Evolutionary conservation across 2,797 vertebrate species (phyloP).

Genomic region (Borostomias antarcticus): DNA sequence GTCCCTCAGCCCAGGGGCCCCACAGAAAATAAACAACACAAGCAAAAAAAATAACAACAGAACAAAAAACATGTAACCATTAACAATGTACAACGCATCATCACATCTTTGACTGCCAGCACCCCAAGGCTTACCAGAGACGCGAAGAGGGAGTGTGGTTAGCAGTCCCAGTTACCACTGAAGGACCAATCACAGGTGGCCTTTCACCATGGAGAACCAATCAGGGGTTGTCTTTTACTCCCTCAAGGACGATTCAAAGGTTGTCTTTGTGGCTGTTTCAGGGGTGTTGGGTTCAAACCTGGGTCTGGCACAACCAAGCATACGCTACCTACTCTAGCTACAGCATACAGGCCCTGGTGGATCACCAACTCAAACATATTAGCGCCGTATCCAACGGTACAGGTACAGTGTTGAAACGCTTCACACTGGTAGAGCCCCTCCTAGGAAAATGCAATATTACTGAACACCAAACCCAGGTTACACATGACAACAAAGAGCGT

Average conservation of each 20-base stretch:
- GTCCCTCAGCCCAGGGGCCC: conserved; percentile 57
- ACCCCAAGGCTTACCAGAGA: conserved; percentile 47
- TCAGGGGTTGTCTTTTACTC: neutral
- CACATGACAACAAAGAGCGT: conserved; percentile 61
- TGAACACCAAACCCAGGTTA: conserved; percentile 62
- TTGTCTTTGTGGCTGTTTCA: conserved; percentile 21
- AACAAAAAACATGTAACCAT: conserved; percentile 52
- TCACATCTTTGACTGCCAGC: conserved; percentile 59
- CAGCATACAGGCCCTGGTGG: conserved; percentile 36
- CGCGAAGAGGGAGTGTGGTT: conserved; percentile 31
- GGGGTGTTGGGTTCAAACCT: conserved; percentile 30
- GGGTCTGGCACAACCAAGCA: conserved; percentile 36
- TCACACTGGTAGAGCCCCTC: conserved; percentile 57
- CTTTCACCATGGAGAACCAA: conserved; percentile 20
- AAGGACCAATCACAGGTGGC: conserved; percentile 22
- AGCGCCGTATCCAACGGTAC: too few species aligned
- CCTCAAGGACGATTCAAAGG: conserved; percentile 26
- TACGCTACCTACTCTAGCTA: conserved; percentile 17
- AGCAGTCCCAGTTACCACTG: conserved; percentile 50
- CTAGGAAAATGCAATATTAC: conserved; percentile 64
- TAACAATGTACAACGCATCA: conserved; percentile 53
- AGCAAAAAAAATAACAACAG: conserved; percentile 24
- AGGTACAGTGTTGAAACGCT: conserved; percentile 60
- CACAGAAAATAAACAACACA: conserved; percentile 48
- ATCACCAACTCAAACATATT: conserved; percentile 43